Percentiles rank a stretch among this genome's conserved stretches.
Evolutionary conservation across 2,888 invertebrate species (phyloP).

Genomic region (Perdita meconis): DNA sequence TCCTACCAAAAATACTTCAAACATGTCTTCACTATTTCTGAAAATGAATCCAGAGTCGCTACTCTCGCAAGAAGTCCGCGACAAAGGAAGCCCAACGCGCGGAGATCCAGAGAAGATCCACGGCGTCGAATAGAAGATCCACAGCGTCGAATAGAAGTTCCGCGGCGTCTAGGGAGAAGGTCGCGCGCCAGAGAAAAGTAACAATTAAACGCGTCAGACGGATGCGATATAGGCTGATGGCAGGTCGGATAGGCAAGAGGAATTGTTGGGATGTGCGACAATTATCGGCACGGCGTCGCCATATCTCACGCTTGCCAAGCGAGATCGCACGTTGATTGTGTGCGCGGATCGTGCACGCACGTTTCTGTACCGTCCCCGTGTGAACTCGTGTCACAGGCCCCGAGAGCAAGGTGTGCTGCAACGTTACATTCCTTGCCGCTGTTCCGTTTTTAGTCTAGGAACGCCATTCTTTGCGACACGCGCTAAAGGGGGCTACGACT

Average conservation of each 20-base stretch:
- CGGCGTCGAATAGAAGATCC: no score
- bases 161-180: constrained; percentile 11
- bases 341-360: constrained; percentile 35
- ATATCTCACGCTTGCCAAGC: constrained; percentile 78
- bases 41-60: no score
- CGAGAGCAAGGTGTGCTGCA: constrained; percentile 78
- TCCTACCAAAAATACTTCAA: no score
- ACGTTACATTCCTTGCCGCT: constrained; percentile 81
- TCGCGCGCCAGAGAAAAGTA: constrained; percentile 60
- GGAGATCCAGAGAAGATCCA: no score
- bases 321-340: constrained; percentile 33
- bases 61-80: no score
- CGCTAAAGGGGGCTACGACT: constrained; percentile 73
- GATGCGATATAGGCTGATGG: constrained; percentile 63
- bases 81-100: no score
- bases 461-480: constrained; percentile 81
- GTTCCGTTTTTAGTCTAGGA: constrained; percentile 83
- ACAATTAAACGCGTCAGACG: constrained; percentile 76
- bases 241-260: constrained; percentile 74
- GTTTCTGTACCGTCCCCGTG: constrained; percentile 40
- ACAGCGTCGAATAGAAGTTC: constrained; percentile 18
- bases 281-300: constrained; percentile 79
- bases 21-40: no score
- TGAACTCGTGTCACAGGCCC: constrained; percentile 59
- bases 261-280: constrained; percentile 81